phyloP scores from a whole-genome alignment of 2,888 invertebrate genomes.

The Branchinecta sandiegonensis region DNA sequence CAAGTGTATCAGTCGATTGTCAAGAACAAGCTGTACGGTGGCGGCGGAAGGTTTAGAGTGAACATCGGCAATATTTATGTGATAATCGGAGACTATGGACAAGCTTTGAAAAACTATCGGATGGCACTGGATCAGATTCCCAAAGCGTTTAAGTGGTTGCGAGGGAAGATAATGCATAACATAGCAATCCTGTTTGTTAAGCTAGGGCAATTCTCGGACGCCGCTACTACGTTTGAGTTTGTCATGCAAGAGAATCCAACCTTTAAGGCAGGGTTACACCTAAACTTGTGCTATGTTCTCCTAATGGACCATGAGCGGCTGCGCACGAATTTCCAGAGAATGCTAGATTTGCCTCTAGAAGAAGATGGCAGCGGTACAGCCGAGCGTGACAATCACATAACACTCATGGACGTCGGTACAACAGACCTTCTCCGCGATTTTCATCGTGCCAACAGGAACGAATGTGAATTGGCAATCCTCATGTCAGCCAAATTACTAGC shows the following conservation, averaged over 20 bases:
- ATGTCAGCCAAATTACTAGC: constrained; percentile 78
- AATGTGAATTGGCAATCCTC: constrained; percentile 66
- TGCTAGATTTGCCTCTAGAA: constrained; percentile 72
- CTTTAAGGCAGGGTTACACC: constrained; percentile 71
- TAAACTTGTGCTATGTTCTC: constrained; percentile 76
- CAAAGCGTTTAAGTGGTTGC: constrained; percentile 76
- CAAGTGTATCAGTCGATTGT: constrained; percentile 90
- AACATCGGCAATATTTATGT: constrained; percentile 98
- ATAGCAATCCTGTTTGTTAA: constrained; percentile 87
- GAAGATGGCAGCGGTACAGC: constrained; percentile 54
- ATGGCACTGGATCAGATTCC: constrained; percentile 95
- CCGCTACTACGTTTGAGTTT: constrained; percentile 90
- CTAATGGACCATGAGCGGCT: constrained; percentile 82
- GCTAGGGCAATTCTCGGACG: constrained; percentile 92
- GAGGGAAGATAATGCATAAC: constrained; percentile 94
- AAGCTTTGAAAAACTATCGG: constrained; percentile 91
- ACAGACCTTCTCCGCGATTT: constrained; percentile 54
- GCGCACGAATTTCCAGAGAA: constrained; percentile 73
- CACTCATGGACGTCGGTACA: neutral
- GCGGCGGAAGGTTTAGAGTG: constrained; percentile 80
- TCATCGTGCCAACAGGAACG: constrained; percentile 51
- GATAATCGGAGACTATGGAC: constrained; percentile 78
- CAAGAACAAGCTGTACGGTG: constrained; percentile 81
- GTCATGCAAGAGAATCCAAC: constrained; percentile 93
- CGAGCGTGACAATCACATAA: constrained; percentile 32